Evolutionary conservation across 2,797 vertebrate species (phyloP), one percentile per base, ranked within the genome.

Genomic region (Pteropus rufus): DNA sequence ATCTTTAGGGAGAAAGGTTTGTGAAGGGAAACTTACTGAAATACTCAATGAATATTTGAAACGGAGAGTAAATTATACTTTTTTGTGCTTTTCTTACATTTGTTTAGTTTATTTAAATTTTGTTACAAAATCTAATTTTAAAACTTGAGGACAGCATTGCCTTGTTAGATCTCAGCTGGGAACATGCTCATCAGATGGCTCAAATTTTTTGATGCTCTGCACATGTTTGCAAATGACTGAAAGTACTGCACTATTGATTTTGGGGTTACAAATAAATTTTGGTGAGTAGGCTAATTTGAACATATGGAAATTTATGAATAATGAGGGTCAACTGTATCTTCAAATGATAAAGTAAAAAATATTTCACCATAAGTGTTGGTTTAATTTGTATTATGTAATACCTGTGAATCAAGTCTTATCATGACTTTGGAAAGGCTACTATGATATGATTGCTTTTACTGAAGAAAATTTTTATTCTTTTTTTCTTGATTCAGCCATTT

Each of bases 361-460:
- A 77, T 34, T 93, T 94, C 41, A 60, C 21, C 15, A 56, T 31
- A 73, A 70, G 31, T 83, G 39, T 89, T 82, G 52, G 7, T 88
- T 95, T 93, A 69, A 80, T 89, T 62, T 86, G 16, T 89, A 75
- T 81, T 92, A 34, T 92, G 92, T 95, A 81, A 73, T 95, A 73
- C 19, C 46, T 93, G 21, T 67, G 46, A 58, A 44, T 91, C 24
- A 92, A 31, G 10, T 70, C 93, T 95, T 90, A 70, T 86, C 54
- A 67, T 75, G 24, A 64, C 64, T 69, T 83, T 97, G 60, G 26
- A 87, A 93, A 94, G 21, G 69, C 46, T 95, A 46, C 90, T 70
- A 49, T 75, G 52, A 36, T 58, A 70, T n/a, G 24, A 77, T 60
- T 0, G 1, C 10, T 96, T 87, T 91, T 81, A 76, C 52, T 91